phyloP scores from a whole-genome alignment of 2,113 vertebrate genomes.

The Nannobrachium achirus region DNA sequence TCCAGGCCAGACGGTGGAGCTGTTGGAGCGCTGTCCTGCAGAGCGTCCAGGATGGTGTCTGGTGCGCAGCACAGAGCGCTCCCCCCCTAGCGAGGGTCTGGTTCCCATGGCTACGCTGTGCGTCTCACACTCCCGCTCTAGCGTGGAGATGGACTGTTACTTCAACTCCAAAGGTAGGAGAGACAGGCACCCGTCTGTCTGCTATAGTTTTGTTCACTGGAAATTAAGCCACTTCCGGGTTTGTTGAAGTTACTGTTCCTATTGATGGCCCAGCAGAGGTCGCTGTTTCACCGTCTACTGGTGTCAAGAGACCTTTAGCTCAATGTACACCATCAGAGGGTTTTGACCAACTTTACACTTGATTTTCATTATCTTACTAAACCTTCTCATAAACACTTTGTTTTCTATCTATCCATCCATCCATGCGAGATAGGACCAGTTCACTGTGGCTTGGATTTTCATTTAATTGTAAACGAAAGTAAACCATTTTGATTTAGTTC shows the following conservation, averaged over 20 bases:
- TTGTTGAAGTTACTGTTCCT: background rate
- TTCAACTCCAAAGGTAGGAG: conserved; percentile 93
- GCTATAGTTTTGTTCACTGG: too few relatives aligned
- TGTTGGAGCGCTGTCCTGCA: conserved; percentile 87
- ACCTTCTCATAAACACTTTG: too few relatives aligned
- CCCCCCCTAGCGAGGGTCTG: conserved; percentile 91
- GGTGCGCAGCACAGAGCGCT: conserved; percentile 91
- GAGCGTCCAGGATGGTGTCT: conserved; percentile 95
- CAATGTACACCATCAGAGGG: too few relatives aligned
- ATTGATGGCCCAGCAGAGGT: background rate
- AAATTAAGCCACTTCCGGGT: background rate
- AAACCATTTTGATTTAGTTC: too few relatives aligned
- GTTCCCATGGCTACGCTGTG: conserved; percentile 93
- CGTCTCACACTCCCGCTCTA: conserved; percentile 95
- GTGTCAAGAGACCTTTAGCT: too few relatives aligned
- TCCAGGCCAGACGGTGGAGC: conserved; percentile 91
- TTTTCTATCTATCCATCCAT: too few relatives aligned
- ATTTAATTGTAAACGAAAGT: too few relatives aligned
- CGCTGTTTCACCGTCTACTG: too few relatives aligned
- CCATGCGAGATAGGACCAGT: too few relatives aligned
- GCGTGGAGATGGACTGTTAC: conserved; percentile 99
- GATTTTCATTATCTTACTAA: too few relatives aligned
- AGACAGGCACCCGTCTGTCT: background rate
- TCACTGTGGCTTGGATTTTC: too few relatives aligned
- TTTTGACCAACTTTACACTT: too few relatives aligned